Conservation (phyloP, 2,888 invertebrate genomes). For the Nysson spinosus region DNA sequence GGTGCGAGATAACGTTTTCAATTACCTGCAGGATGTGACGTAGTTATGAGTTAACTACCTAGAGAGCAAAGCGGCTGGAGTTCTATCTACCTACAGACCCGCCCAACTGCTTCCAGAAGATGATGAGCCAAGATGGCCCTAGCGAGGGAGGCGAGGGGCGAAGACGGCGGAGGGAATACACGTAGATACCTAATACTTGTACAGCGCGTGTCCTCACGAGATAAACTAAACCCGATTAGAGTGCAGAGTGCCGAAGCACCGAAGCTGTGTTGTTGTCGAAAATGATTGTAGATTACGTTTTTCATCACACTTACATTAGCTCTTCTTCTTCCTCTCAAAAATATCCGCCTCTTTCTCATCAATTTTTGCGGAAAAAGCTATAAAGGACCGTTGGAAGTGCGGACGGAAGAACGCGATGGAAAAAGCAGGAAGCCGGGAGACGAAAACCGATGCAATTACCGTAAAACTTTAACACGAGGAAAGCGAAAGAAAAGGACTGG, state of each 20-base stretch:
- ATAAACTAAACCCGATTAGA: constrained; percentile 72
- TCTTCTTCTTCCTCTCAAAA: too few relatives aligned
- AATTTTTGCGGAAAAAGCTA: too few relatives aligned
- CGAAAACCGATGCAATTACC: constrained; percentile 69
- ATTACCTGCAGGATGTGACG: constrained; percentile 77
- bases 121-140: constrained; percentile 70
- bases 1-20: constrained; percentile 77
- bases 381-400: too few relatives aligned
- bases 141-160: constrained; percentile 11
- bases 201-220: constrained; percentile 65
- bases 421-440: constrained; percentile 41
- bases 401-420: constrained; percentile 29
- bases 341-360: constrained; percentile 22
- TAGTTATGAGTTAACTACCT: constrained; percentile 76
- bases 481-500: constrained; percentile 57
- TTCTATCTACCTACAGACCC: constrained; percentile 42
- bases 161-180: constrained; percentile 38
- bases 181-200: constrained; percentile 61
- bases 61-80: constrained; percentile 48
- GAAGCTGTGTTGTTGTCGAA: neutral
- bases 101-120: constrained; percentile 63
- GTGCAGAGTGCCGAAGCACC: constrained; percentile 7
- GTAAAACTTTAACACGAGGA: constrained; percentile 64
- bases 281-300: constrained; percentile 36
- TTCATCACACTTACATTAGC: constrained; percentile 17